Evolutionary conservation across 1,140 invertebrate genomes (phyloP).

Genomic region (Conus betulinus): DNA sequence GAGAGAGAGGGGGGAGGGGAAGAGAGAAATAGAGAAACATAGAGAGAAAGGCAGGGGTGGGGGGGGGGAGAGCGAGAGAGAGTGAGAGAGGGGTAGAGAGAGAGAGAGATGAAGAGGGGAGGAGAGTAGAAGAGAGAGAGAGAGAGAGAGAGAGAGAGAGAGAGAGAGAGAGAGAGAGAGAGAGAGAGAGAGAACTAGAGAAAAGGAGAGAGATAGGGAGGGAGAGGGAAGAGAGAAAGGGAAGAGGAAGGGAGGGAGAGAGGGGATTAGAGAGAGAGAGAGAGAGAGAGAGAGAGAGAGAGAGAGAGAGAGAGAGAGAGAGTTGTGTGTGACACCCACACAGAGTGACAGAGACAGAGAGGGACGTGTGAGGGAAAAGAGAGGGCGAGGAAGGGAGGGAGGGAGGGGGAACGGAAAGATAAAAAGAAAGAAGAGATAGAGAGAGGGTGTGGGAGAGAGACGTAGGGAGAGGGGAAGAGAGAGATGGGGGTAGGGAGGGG

Average conservation of each 20-base stretch:
- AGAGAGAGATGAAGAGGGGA: no score
- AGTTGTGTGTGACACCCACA: constrained; percentile 37
- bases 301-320: constrained; percentile 3
- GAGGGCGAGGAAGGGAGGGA: neutral
- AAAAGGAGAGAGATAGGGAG: neutral
- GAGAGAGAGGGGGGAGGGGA: no score
- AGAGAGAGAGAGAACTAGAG: no score
- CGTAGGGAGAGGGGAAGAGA: neutral
- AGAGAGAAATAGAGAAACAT: no score
- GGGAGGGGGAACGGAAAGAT: neutral
- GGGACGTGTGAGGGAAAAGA: neutral
- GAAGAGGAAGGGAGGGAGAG: neutral
- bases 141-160: no score
- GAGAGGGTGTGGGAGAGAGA: neutral
- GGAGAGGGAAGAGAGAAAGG: neutral
- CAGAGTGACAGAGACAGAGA: constrained; percentile 45
- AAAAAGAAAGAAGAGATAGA: neutral
- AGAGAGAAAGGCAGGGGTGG: no score
- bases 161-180: neutral
- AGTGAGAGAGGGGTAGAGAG: no score
- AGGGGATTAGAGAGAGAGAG: neutral
- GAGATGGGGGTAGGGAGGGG: neutral
- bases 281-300: neutral
- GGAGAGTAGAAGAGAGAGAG: no score
- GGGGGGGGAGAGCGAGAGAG: no score